These are phyloP conservation scores for Lottia scabra DNA, from an alignment of 2,888 invertebrate genomes.

Conservation along the genomic window DNA sequence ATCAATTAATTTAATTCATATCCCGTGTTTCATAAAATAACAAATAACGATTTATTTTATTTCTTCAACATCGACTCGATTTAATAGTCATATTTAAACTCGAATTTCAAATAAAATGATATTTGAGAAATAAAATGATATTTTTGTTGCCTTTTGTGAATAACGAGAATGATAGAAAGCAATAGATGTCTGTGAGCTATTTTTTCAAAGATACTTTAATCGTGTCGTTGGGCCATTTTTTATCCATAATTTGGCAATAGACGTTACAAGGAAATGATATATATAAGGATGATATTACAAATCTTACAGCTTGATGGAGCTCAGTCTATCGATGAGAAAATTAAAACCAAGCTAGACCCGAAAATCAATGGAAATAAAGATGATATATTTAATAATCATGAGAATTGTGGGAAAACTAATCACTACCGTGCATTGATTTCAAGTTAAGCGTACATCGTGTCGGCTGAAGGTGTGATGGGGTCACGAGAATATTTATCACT, in stretches of 20 bases:
- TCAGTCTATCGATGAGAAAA: not conserved
- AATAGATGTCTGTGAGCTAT: not conserved
- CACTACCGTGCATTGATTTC: conserved; percentile 4
- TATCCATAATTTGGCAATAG: not conserved
- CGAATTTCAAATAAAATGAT: no score
- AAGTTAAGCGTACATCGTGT: conserved; percentile 3
- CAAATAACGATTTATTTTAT: no score
- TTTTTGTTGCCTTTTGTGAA: not conserved
- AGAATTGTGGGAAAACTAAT: conserved; percentile 1
- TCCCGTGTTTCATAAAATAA: no score
- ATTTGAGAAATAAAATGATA: not conserved
- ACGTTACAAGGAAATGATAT: not conserved
- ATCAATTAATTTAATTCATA: no score
- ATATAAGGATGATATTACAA: not conserved
- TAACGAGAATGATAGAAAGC: not conserved
- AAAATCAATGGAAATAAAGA: conserved; percentile 1
- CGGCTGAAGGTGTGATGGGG: not conserved
- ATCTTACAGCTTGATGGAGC: not conserved
- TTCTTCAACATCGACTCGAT: no score
- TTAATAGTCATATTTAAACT: no score
- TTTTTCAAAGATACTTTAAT: not conserved
- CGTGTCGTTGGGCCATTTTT: not conserved
- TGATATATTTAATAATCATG: conserved; percentile 3
- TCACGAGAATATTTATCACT: not conserved
- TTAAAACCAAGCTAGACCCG: not conserved